Evolutionary conservation across 2,888 invertebrate genomes (phyloP).

Genomic region (Apamea epomidion): DNA sequence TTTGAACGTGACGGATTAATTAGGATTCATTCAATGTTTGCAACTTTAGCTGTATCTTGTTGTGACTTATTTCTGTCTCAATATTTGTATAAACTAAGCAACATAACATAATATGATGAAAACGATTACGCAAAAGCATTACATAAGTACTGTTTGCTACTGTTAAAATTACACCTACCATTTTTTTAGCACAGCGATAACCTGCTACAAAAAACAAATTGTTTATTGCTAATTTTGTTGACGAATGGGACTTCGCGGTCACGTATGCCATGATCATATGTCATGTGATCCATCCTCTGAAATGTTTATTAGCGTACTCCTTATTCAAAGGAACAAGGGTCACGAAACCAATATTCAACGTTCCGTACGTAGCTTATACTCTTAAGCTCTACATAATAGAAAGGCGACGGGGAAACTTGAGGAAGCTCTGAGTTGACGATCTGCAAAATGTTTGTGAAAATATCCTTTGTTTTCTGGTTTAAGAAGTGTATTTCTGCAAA

Average conservation of each 20-base stretch:
- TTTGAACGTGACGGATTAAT: conserved; percentile 2
- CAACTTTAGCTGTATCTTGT: neutral
- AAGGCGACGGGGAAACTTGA: conserved; percentile 9
- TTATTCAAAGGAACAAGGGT: conserved; percentile 47
- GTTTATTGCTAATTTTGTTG: neutral
- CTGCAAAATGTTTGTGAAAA: neutral
- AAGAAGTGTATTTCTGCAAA: neutral
- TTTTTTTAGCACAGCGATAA: neutral
- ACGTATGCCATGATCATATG: conserved; percentile 3
- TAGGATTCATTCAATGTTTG: neutral
- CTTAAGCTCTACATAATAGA: conserved; percentile 27
- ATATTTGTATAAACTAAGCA: neutral
- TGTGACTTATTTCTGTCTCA: neutral
- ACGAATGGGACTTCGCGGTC: conserved; percentile 3
- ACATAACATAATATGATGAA: neutral
- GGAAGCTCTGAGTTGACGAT: conserved; percentile 12
- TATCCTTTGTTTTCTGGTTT: conserved; percentile 13
- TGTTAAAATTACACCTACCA: neutral
- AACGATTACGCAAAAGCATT: no score
- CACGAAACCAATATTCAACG: conserved; percentile 51
- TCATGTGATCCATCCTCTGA: conserved; percentile 27
- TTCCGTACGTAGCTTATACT: conserved; percentile 13
- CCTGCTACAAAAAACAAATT: neutral
- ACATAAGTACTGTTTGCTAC: neutral
- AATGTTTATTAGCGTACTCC: conserved; percentile 15